Evolutionary conservation across 1,140 invertebrate genomes (phyloP).

Genomic region (Drosophila ercepeae): DNA sequence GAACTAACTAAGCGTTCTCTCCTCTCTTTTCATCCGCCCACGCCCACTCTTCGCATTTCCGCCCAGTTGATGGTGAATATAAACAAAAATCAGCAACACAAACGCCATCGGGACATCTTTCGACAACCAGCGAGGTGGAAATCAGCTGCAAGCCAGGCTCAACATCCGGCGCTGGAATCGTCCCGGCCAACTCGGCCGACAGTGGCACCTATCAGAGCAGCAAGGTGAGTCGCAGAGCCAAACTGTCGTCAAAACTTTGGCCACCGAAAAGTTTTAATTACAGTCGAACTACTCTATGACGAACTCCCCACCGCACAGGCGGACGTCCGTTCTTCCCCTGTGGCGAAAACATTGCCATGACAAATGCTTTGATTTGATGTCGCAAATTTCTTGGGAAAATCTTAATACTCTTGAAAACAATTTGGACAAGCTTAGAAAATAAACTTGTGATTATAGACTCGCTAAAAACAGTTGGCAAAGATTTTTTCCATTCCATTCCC

Average conservation of each 20-base stretch:
- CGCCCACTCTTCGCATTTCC: constrained; percentile 16
- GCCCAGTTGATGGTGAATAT: constrained; percentile 83
- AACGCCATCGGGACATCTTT: constrained; percentile 84
- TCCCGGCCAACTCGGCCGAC: constrained; percentile 55
- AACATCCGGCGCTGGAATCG: constrained; percentile 48
- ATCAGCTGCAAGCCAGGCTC: constrained; percentile 81
- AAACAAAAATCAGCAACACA: constrained; percentile 84
- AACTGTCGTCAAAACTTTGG: constrained; percentile 49
- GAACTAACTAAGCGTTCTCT: constrained; percentile 61
- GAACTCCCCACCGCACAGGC: constrained; percentile 20
- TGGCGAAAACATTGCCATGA: constrained; percentile 31
- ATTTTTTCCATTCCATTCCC: neutral
- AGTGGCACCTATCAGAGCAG: constrained; percentile 78
- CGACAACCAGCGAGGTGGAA: constrained; percentile 83
- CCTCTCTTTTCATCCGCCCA: constrained; percentile 10
- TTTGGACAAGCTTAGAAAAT: constrained; percentile 20
- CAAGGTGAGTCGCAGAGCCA: constrained; percentile 69
- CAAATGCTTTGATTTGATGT: constrained; percentile 43
- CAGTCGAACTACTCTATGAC: constrained; percentile 53
- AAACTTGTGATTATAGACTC: constrained; percentile 28
- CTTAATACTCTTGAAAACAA: constrained; percentile 28
- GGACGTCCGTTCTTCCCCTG: neutral
- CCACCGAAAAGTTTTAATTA: constrained; percentile 50
- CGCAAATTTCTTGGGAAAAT: constrained; percentile 32
- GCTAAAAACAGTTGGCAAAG: constrained; percentile 10